Evolutionary conservation across 2,797 vertebrate genomes (phyloP).

Genomic region (Anabacerthia variegaticeps): DNA sequence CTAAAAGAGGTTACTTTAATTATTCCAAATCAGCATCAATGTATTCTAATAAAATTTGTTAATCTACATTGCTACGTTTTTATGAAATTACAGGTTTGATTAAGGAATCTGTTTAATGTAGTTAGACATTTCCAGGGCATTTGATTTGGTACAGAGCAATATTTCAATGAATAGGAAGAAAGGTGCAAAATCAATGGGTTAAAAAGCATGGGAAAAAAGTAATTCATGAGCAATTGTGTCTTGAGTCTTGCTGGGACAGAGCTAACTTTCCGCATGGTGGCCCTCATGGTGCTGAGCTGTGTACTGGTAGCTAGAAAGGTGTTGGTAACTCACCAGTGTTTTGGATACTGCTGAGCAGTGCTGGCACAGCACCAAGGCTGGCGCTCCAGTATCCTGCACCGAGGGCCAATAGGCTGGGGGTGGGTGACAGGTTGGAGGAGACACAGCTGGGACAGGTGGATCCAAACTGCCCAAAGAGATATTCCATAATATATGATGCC

Average conservation of each 20-base stretch:
- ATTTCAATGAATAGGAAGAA: not conserved
- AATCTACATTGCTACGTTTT: not conserved
- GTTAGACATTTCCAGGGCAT: not conserved
- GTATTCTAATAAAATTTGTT: not conserved
- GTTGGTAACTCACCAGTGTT: not conserved
- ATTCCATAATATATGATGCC: not conserved
- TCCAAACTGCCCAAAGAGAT: not conserved
- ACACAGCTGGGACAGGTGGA: not conserved
- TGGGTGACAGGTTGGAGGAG: not conserved
- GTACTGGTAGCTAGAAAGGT: not conserved
- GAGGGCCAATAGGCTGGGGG: not conserved
- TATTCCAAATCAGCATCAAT: not conserved
- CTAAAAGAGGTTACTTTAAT: constrained; percentile 15
- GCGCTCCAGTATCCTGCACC: not conserved
- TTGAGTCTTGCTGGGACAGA: not conserved
- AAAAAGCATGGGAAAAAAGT: not conserved
- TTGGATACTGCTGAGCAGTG: not conserved
- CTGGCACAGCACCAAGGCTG: not conserved
- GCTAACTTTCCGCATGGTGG: not conserved
- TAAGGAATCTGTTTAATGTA: constrained; percentile 1
- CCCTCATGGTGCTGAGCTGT: not conserved
- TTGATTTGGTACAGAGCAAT: not conserved
- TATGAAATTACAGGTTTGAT: constrained; percentile 1
- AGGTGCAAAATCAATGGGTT: not conserved
- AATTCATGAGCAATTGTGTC: not conserved